These are phyloP conservation scores for Galerucella nymphaeae DNA, from an alignment of 2,888 invertebrate genomes.

Conservation along the genomic window DNA sequence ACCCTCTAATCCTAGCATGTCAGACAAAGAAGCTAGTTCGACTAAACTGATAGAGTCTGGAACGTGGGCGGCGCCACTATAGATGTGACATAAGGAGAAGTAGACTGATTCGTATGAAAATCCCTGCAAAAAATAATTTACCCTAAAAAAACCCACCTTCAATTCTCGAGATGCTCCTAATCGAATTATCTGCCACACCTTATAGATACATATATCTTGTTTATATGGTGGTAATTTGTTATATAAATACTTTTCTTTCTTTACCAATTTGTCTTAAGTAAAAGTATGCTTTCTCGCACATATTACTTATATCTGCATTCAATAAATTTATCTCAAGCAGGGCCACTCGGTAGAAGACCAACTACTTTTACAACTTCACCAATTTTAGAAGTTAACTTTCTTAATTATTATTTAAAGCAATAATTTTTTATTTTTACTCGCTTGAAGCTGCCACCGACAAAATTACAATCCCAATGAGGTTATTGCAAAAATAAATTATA, in stretches of 20 bases:
- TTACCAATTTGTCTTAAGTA: not conserved
- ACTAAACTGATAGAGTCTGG: conserved; percentile 88
- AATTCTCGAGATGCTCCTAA: too few relatives aligned
- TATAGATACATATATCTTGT: too few relatives aligned
- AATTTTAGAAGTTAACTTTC: conserved; percentile 2
- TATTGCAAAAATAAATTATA: not conserved
- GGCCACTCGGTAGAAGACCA: not conserved
- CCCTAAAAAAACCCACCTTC: too few relatives aligned
- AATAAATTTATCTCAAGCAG: not conserved
- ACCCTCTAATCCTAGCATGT: conserved; percentile 90
- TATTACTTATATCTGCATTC: not conserved
- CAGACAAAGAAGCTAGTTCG: conserved; percentile 88
- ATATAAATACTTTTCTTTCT: not conserved
- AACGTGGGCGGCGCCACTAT: conserved; percentile 90
- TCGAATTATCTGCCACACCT: not conserved
- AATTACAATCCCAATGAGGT: not conserved
- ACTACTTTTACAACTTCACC: not conserved
- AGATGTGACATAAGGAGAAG: conserved; percentile 93
- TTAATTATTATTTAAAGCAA: conserved; percentile 3
- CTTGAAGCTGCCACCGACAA: not conserved
- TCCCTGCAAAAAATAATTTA: conserved; percentile 63
- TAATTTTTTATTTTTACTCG: not conserved
- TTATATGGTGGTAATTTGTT: not conserved
- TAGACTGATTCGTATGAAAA: conserved; percentile 88
- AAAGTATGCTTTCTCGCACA: too few relatives aligned